Evolutionary conservation across 2,797 vertebrate species (phyloP).

Genomic region (Lacerta agilis): DNA sequence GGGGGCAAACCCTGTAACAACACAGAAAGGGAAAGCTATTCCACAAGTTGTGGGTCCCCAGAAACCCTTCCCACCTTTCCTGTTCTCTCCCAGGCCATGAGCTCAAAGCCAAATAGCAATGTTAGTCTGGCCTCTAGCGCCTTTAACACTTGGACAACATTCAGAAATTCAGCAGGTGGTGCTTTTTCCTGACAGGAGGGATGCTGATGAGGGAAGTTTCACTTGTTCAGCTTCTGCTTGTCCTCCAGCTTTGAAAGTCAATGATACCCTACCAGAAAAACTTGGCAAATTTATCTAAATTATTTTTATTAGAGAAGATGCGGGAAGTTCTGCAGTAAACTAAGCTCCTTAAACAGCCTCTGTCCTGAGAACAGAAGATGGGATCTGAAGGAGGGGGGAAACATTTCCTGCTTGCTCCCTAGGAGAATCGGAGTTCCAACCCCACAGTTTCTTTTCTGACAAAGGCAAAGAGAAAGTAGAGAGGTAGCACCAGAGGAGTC

Average conservation of each 20-base stretch:
- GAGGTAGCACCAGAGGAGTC: too few relatives aligned
- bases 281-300: background rate
- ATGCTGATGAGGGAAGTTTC: background rate
- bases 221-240: background rate
- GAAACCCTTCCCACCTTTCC: background rate
- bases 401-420: too few relatives aligned
- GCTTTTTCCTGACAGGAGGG: background rate
- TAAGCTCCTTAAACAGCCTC: background rate
- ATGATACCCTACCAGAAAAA: background rate
- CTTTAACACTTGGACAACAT: background rate
- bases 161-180: background rate
- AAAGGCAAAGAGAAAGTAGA: too few relatives aligned
- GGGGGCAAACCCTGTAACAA: background rate
- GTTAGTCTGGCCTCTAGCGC: background rate
- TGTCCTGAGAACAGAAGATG: background rate
- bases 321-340: background rate
- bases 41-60: background rate
- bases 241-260: background rate
- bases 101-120: background rate
- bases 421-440: too few relatives aligned
- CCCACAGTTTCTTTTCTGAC: too few relatives aligned
- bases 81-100: background rate
- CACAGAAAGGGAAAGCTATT: background rate
- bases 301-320: background rate
- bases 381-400: background rate